Evolutionary conservation across 2,113 vertebrate species (phyloP).

Genomic region (Paramormyrops kingsleyae): DNA sequence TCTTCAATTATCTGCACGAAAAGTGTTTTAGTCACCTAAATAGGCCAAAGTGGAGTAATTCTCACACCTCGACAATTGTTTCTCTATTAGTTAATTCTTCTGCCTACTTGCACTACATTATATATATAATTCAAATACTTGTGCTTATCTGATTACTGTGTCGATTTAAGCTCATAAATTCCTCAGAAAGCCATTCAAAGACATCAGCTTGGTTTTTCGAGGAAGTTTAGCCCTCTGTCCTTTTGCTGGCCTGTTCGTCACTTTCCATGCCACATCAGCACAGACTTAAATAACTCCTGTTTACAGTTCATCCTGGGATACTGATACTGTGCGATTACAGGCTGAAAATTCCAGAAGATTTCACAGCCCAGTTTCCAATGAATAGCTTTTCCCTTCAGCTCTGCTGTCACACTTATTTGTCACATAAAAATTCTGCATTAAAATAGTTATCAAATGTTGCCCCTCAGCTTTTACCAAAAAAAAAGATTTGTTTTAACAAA

Average conservation of each 20-base stretch:
- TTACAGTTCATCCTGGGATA: background rate
- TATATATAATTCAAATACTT: background rate
- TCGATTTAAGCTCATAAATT: background rate
- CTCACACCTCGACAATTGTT: background rate
- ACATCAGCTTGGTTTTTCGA: background rate
- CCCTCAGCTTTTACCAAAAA: background rate
- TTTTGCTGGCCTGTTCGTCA: background rate
- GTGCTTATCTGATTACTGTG: background rate
- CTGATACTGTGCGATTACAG: background rate
- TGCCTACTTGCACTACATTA: background rate
- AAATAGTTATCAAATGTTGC: background rate
- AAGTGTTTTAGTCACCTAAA: background rate
- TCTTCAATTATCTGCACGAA: background rate
- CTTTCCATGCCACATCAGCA: background rate
- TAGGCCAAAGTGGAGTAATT: background rate
- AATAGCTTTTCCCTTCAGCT: background rate
- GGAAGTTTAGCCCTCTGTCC: background rate
- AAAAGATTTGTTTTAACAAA: background rate
- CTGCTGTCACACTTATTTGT: background rate
- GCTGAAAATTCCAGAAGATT: background rate
- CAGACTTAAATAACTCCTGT: background rate
- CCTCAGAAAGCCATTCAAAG: background rate
- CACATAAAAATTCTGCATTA: background rate
- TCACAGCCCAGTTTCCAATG: background rate
- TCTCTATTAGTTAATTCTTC: background rate